phyloP scores from a whole-genome alignment of 53 echinoderm and acorn worm species.

The Glandiceps talaboti region DNA sequence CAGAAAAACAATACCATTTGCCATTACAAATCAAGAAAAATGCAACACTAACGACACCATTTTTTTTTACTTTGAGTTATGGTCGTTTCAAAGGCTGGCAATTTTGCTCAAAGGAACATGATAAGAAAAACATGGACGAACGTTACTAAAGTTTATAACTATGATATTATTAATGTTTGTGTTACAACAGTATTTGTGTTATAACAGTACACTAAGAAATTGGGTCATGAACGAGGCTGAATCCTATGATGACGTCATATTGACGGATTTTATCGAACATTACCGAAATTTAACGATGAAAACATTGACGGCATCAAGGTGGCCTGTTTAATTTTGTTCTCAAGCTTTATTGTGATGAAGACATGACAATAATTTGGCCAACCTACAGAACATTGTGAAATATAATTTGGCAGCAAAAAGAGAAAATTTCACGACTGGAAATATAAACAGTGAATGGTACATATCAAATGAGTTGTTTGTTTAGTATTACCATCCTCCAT shows the following conservation, averaged over 20 bases:
- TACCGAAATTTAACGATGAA: conserved; percentile 21
- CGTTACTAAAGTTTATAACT: too few species aligned
- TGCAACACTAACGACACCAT: too few species aligned
- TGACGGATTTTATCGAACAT: conserved; percentile 7
- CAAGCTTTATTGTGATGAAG: conserved; percentile 14
- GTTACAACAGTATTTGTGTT: too few species aligned
- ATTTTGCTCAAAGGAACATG: too few species aligned
- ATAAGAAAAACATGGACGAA: too few species aligned
- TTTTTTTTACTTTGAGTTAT: too few species aligned
- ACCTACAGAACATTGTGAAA: conserved; percentile 10
- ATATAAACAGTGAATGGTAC: conserved; percentile 9
- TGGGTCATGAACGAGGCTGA: too few species aligned
- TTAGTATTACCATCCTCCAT: conserved; percentile 9
- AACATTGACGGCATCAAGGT: conserved; percentile 19
- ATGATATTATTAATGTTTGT: too few species aligned
- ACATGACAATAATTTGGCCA: conserved; percentile 15
- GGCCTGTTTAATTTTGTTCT: conserved; percentile 11
- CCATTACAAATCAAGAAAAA: too few species aligned
- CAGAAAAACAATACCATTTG: too few species aligned
- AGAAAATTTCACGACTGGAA: conserved; percentile 5
- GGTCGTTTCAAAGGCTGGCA: too few species aligned
- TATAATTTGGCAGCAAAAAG: background rate
- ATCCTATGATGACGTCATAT: conserved; percentile 16
- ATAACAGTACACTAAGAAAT: too few species aligned
- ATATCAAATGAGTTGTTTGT: conserved; percentile 8